Evolutionary conservation across 2,888 invertebrate species (phyloP), one percentile per base, ranked within the genome.

Genomic region (Argyresthia goedartella): DNA sequence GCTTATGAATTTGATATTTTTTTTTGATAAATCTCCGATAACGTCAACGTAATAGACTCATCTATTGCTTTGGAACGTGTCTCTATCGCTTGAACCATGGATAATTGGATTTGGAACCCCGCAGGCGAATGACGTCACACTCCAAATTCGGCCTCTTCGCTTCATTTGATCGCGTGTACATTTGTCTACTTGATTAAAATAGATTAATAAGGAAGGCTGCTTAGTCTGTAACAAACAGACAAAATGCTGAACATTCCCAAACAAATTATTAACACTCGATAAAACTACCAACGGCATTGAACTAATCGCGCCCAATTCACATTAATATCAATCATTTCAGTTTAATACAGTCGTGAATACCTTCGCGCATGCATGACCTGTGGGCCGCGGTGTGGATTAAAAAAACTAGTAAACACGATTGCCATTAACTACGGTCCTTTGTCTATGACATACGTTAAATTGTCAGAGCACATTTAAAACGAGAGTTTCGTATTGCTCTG

Each of bases 381-480:
- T 25, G 25, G 25, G 6, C 25, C 6, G 25, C 25, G 25, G 6
- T 25, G 25, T 25, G 25, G 25, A 25, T 25, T 25, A 25, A 25
- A 25, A 9, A 39, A 39, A 39, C 9, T 39, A 39, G 1, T n/a
- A 39, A 39, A 39, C 39, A 39, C 39, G 39, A 39, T 39, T n/a
- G 39, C 10, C 8, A 39, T 39, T 9, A 39, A 6, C 39, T 39
- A n/a, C n/a, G 39, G 39, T 54, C 52, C 48, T 35, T 51, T 63
- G 66, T 66, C 64, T 65, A 61, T 62, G 69, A 66, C 72, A 75
- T 69, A 67, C 60, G 70, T 75, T 72, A 66, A 64, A 63, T 66
- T 70, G 73, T 72, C 71, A 65, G 64, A 65, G 61, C 55, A 61
- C 64, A 70, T 73, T 76, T 44, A 44, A 44, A 14, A 39, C n/a